Evolutionary conservation across 2,888 invertebrate genomes (phyloP).

Genomic region (Pollenia amentaria): DNA sequence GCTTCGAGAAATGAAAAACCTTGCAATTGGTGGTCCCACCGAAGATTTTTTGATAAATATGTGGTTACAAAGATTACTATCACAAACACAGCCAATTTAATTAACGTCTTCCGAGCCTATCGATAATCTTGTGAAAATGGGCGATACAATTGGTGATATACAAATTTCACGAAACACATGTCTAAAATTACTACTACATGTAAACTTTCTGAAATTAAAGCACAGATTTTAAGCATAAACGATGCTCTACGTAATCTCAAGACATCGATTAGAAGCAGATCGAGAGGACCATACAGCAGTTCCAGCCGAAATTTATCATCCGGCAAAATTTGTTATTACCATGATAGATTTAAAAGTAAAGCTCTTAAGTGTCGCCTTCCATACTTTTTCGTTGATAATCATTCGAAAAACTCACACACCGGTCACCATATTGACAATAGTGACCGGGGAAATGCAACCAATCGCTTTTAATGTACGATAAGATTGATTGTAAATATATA

Average conservation of each 20-base stretch:
- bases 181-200: neutral
- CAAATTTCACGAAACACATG: neutral
- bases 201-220: conserved; percentile 11
- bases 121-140: conserved; percentile 34
- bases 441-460: too few species aligned
- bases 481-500: neutral
- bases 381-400: neutral
- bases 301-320: too few species aligned
- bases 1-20: conserved; percentile 22
- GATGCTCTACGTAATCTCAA: too few species aligned
- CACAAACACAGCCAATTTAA: conserved; percentile 43
- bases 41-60: conserved; percentile 38
- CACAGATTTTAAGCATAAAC: neutral
- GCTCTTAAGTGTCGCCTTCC: neutral
- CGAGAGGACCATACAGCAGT: neutral
- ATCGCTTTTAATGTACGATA: too few species aligned
- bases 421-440: too few species aligned
- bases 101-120: conserved; percentile 12
- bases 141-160: conserved; percentile 29
- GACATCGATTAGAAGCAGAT: neutral
- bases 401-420: neutral
- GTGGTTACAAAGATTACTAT: conserved; percentile 27
- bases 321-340: neutral
- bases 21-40: conserved; percentile 15
- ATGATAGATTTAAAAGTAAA: neutral